Evolutionary conservation across 1,140 invertebrate genomes (phyloP).

Genomic region (Scaptomyza montana): DNA sequence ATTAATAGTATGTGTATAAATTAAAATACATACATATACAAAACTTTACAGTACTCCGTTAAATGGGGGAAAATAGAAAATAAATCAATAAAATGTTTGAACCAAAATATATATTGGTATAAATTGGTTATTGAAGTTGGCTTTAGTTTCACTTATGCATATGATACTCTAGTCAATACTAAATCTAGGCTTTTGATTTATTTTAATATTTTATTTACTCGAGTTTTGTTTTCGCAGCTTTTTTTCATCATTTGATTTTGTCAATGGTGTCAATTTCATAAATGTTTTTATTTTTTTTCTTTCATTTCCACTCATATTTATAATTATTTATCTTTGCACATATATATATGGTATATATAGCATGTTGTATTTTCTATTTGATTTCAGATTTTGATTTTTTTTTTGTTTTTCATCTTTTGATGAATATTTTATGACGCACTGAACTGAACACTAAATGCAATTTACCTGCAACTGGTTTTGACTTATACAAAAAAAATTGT

Average conservation of each 20-base stretch:
- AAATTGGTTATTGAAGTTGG: background rate
- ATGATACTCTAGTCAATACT: constrained; percentile 10
- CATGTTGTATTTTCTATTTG: constrained; percentile 51
- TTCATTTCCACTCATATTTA: constrained; percentile 19
- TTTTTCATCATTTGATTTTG: background rate
- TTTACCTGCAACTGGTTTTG: constrained; percentile 63
- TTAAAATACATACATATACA: constrained; percentile 44
- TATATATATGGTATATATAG: constrained; percentile 10
- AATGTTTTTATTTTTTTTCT: constrained; percentile 5
- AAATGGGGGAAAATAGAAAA: constrained; percentile 2
- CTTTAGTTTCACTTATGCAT: constrained; percentile 6
- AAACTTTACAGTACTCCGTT: constrained; percentile 33
- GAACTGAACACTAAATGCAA: constrained; percentile 70
- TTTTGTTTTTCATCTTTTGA: background rate
- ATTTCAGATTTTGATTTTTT: constrained; percentile 67
- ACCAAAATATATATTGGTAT: too few relatives aligned
- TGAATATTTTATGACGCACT: constrained; percentile 33
- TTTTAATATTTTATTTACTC: constrained; percentile 3
- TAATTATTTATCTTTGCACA: constrained; percentile 46
- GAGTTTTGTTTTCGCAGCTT: constrained; percentile 7
- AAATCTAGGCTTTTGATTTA: constrained; percentile 21
- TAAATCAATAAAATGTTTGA: too few relatives aligned
- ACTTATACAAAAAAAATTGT: constrained; percentile 25
- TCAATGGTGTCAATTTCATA: constrained; percentile 22
- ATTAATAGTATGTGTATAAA: constrained; percentile 18